Evolutionary conservation across 2,113 vertebrate species (phyloP).

Genomic region (Dermatemys mawii): DNA sequence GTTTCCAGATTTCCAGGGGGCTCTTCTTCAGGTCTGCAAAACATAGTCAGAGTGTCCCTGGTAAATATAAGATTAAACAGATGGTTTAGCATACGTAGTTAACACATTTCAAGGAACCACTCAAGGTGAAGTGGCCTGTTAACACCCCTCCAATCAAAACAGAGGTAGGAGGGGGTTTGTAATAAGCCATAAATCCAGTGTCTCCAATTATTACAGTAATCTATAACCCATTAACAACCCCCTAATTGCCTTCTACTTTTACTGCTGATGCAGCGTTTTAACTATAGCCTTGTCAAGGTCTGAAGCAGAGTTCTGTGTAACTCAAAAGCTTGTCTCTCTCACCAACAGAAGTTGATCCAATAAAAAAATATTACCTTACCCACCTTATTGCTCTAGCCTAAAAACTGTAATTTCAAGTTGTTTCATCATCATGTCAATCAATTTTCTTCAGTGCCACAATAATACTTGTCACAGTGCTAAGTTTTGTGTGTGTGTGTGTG

Average conservation of each 20-base stretch:
- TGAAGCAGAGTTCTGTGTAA: background rate
- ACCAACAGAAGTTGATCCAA: background rate
- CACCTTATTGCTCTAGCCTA: background rate
- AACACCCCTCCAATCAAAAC: no score
- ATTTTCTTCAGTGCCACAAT: background rate
- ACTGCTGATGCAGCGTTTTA: background rate
- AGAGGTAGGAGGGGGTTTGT: no score
- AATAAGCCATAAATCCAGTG: no score
- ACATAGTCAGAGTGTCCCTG: no score
- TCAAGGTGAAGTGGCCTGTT: no score
- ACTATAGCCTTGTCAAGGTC: background rate
- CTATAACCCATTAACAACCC: no score
- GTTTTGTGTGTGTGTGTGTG: background rate
- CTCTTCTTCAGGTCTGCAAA: background rate
- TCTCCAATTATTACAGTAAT: no score
- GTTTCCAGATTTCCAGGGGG: background rate
- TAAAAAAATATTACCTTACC: background rate
- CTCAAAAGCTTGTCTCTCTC: background rate
- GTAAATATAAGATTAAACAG: no score
- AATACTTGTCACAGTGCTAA: background rate
- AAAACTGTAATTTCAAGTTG: background rate
- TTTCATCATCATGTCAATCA: background rate
- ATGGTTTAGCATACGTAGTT: no score
- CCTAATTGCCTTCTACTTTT: no score
- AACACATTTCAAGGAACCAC: no score